phyloP scores from a whole-genome alignment of 2,797 vertebrate genomes.

The Scolopax rusticola region DNA sequence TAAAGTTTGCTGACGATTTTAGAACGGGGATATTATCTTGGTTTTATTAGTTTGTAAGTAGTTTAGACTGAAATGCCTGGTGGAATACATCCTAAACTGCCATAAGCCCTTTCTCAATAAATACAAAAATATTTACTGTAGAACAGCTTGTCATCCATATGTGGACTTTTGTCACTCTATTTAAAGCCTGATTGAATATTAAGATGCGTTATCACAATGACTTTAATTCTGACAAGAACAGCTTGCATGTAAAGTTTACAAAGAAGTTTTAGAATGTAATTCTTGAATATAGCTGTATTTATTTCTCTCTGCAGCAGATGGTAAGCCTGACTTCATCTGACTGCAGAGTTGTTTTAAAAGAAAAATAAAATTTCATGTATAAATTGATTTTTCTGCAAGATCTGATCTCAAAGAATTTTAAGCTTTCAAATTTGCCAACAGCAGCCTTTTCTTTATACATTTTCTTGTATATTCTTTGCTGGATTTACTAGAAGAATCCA shows the following conservation, averaged over 20 bases:
- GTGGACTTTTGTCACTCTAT: slow-evolving; percentile 86
- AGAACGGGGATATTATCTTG: slow-evolving; percentile 3
- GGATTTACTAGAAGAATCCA: slow-evolving; percentile 25
- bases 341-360: slow-evolving; percentile 72
- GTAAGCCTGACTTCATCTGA: slow-evolving; percentile 75
- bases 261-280: slow-evolving; percentile 75
- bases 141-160: slow-evolving; percentile 85
- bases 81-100: slow-evolving; percentile 64
- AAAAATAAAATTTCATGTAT: slow-evolving; percentile 70
- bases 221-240: slow-evolving; percentile 83
- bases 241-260: slow-evolving; percentile 79
- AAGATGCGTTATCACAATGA: slow-evolving; percentile 81
- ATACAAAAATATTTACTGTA: slow-evolving; percentile 84
- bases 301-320: slow-evolving; percentile 82
- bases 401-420: slow-evolving; percentile 62
- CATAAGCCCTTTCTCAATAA: slow-evolving; percentile 78
- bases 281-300: slow-evolving; percentile 73
- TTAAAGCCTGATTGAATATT: slow-evolving; percentile 83
- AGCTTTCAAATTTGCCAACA: slow-evolving; percentile 57
- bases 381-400: slow-evolving; percentile 75
- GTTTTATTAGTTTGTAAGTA: slow-evolving; percentile 16
- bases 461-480: background rate
- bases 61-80: slow-evolving; percentile 61
- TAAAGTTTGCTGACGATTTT: background rate
- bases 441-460: slow-evolving; percentile 19